Conservation (phyloP, 2,113 vertebrate genomes). For the Shinisaurus crocodilurus region DNA sequence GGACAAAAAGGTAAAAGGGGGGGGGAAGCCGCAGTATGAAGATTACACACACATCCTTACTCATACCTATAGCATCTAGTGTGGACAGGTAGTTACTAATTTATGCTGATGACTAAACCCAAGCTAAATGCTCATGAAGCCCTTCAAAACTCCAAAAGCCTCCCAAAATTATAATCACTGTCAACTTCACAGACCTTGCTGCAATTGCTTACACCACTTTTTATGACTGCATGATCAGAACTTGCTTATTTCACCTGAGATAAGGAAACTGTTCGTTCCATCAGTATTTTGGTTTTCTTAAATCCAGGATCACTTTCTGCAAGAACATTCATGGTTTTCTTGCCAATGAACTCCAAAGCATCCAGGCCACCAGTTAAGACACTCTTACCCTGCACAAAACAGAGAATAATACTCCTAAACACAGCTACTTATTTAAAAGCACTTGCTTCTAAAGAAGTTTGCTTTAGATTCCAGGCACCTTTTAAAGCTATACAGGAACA, state of each 20-base stretch:
- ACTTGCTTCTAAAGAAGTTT: neutral
- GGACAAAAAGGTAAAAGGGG: too few relatives aligned
- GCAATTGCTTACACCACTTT: neutral
- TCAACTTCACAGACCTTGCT: neutral
- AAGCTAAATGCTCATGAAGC: neutral
- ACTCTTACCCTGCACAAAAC: constrained; percentile 87
- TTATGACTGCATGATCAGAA: constrained; percentile 24
- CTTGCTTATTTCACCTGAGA: constrained; percentile 84
- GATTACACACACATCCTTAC: neutral
- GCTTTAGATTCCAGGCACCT: neutral
- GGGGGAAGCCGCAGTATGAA: neutral
- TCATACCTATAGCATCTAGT: neutral
- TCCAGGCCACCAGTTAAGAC: constrained; percentile 95
- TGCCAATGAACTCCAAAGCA: constrained; percentile 97
- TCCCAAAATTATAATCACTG: neutral
- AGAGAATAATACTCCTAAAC: neutral
- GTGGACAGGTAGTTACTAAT: neutral
- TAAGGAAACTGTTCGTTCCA: constrained; percentile 92
- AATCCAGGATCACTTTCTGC: constrained; percentile 97
- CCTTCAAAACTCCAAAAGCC: neutral
- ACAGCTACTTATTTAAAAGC: neutral
- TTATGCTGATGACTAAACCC: neutral
- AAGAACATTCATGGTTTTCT: constrained; percentile 97
- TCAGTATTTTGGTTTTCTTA: constrained; percentile 95
- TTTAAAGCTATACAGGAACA: neutral